A percentile compares a stretch with the other conserved stretches of the same genome.
Evolutionary conservation across 2,113 vertebrate species (phyloP).

Genomic region (Neodontobutis hainanensis): DNA sequence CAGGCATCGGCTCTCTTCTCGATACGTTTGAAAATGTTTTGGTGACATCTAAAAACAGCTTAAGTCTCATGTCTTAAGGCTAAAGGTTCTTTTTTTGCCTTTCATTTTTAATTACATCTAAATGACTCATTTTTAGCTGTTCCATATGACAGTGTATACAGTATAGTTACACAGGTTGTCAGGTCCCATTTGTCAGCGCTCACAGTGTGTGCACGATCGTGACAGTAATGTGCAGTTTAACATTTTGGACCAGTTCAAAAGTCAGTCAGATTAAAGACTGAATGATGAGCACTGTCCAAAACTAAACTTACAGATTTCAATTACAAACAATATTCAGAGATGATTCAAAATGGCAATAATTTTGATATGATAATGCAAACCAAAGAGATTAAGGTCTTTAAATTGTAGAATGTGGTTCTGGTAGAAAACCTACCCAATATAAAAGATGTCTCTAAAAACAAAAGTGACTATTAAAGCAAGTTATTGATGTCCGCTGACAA

Average conservation of each 20-base stretch:
- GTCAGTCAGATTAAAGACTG: conserved; percentile 1
- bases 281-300: background rate
- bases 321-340: background rate
- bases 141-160: conserved; percentile 29
- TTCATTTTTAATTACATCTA: conserved; percentile 45
- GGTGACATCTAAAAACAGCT: conserved; percentile 26
- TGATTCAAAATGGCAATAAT: too few species aligned
- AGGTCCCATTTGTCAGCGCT: conserved; percentile 40
- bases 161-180: conserved; percentile 34
- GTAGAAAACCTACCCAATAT: too few species aligned
- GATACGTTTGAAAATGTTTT: conserved; percentile 37
- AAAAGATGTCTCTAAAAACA: too few species aligned
- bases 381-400: too few species aligned
- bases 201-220: background rate
- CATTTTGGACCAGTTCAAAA: conserved; percentile 18
- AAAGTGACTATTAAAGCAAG: too few species aligned
- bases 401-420: too few species aligned
- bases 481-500: too few species aligned
- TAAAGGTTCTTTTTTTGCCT: conserved; percentile 30
- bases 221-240: conserved; percentile 8
- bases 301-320: background rate
- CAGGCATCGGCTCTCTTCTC: conserved; percentile 19
- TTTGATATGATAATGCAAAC: too few species aligned
- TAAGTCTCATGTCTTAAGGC: conserved; percentile 33
- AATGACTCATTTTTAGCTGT: conserved; percentile 24